A percentile compares a stretch with the other conserved stretches of the same genome.
Conservation (phyloP, 2,797 vertebrate genomes). For the Periparus ater region DNA sequence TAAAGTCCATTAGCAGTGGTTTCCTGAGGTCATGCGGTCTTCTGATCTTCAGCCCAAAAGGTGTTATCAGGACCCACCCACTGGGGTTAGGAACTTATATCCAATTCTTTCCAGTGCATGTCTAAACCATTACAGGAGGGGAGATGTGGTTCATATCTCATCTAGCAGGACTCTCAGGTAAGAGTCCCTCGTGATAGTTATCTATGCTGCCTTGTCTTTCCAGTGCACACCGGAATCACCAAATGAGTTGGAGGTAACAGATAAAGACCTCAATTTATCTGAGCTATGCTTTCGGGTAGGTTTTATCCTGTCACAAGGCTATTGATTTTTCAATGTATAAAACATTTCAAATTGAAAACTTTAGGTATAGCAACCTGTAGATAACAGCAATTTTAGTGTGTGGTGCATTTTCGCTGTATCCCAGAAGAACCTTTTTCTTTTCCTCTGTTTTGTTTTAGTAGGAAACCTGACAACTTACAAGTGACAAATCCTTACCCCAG, state of each 20-base stretch:
- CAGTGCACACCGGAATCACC: neutral
- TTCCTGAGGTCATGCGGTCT: neutral
- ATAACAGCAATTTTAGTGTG: neutral
- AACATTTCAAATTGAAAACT: neutral
- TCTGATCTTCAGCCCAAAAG: neutral
- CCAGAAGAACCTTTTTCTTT: neutral
- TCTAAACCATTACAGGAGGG: neutral
- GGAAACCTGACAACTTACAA: neutral
- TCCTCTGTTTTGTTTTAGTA: neutral
- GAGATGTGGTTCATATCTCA: neutral
- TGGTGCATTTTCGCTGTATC: neutral
- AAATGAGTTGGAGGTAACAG: neutral
- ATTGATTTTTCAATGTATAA: neutral
- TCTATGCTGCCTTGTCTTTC: neutral
- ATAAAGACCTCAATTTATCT: neutral
- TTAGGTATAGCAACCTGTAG: neutral
- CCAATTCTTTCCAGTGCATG: neutral
- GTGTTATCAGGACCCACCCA: accelerated
- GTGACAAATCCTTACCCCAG: neutral
- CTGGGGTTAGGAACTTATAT: neutral
- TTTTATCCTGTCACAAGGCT: neutral
- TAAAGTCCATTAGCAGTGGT: neutral
- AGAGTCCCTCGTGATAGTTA: neutral
- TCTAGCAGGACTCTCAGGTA: neutral
- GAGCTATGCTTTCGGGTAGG: neutral